These are phyloP conservation scores for Dasysyrphus albostriatus DNA, from an alignment of 2,888 invertebrate species.

Conservation along the genomic window DNA sequence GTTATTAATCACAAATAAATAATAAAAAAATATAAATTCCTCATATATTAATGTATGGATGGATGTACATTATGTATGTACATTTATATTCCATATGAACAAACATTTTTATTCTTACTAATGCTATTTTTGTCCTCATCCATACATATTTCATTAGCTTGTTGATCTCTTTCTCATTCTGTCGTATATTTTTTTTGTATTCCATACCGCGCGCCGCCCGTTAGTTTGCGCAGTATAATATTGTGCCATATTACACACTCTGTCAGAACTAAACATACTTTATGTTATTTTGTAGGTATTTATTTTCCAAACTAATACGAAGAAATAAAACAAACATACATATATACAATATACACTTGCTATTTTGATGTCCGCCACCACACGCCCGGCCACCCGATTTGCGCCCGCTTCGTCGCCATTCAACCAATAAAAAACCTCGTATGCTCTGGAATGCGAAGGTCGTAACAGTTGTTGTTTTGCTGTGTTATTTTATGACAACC, in stretches of 20 bases:
- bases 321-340: constrained; percentile 29
- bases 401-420: constrained; percentile 54
- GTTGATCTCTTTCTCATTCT: constrained; percentile 52
- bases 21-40: constrained; percentile 56
- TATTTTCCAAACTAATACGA: constrained; percentile 36
- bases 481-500: constrained; percentile 66
- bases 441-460: constrained; percentile 76
- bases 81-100: constrained; percentile 37
- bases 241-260: constrained; percentile 34
- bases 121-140: constrained; percentile 68
- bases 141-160: constrained; percentile 59
- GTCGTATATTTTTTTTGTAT: constrained; percentile 2
- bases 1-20: constrained; percentile 31
- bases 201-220: not conserved
- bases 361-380: constrained; percentile 64
- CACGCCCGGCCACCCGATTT: constrained; percentile 22
- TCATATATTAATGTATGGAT: constrained; percentile 11
- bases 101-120: constrained; percentile 66
- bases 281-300: constrained; percentile 2
- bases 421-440: constrained; percentile 74
- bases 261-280: constrained; percentile 44
- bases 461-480: constrained; percentile 71
- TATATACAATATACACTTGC: constrained; percentile 57
- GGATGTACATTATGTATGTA: not conserved
- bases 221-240: not conserved